Evolutionary conservation across 1,140 invertebrate species (phyloP).

Genomic region (Anastrepha obliqua): DNA sequence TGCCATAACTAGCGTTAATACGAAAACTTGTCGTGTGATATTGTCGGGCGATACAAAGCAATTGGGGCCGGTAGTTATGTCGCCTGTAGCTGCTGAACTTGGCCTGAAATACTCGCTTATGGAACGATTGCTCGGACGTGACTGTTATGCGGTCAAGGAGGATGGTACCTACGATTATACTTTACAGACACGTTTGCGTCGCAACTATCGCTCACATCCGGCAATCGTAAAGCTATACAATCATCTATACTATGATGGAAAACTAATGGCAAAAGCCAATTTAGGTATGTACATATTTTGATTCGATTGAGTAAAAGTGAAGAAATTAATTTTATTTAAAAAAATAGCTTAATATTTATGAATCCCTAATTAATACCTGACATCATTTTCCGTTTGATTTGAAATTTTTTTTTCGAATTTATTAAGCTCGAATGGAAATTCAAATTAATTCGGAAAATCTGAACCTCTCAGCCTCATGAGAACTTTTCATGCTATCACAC

Average conservation of each 20-base stretch:
- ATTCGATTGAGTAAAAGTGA: neutral
- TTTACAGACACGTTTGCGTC: constrained; percentile 80
- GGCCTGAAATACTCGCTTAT: constrained; percentile 77
- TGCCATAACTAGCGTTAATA: constrained; percentile 76
- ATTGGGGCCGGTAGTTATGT: constrained; percentile 84
- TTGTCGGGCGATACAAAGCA: constrained; percentile 90
- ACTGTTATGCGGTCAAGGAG: constrained; percentile 75
- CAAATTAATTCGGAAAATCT: too few species aligned
- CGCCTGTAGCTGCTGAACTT: constrained; percentile 74
- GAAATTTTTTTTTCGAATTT: too few species aligned
- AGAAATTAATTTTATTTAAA: neutral
- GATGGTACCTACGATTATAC: constrained; percentile 77
- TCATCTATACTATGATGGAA: constrained; percentile 79
- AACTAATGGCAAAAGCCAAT: constrained; percentile 74
- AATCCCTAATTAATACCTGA: too few species aligned
- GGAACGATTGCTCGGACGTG: constrained; percentile 76
- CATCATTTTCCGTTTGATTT: too few species aligned
- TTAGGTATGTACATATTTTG: constrained; percentile 24
- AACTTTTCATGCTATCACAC: too few species aligned
- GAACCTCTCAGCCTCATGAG: too few species aligned
- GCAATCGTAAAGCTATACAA: constrained; percentile 80
- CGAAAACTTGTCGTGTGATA: constrained; percentile 78
- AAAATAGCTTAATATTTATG: too few species aligned
- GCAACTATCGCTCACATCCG: constrained; percentile 81
- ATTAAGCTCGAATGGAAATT: too few species aligned